A percentile compares a stretch with the other conserved stretches of the same genome.
These are phyloP conservation scores for Anniella stebbinsi DNA, from an alignment of 2,797 vertebrate species.

Conservation along the genomic window DNA sequence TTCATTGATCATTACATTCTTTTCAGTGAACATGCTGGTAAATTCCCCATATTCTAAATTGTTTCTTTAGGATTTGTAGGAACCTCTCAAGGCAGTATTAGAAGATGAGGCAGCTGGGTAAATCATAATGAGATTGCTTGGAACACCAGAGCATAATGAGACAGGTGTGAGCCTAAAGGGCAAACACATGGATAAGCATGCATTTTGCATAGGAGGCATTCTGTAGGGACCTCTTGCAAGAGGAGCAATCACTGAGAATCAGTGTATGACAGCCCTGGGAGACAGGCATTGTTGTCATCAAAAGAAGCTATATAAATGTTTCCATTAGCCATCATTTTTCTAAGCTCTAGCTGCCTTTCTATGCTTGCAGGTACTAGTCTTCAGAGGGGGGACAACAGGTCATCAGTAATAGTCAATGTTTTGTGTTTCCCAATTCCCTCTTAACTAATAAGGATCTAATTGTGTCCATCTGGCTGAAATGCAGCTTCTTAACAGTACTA, in stretches of 20 bases:
- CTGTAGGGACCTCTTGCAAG: neutral
- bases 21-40: neutral
- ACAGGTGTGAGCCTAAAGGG: conserved; percentile 41
- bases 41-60: neutral
- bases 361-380: neutral
- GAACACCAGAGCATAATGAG: conserved; percentile 7
- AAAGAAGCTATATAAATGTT: conserved; percentile 28
- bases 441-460: neutral
- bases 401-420: neutral
- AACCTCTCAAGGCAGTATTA: neutral
- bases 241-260: conserved; percentile 14
- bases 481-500: neutral
- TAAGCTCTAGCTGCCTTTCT: neutral
- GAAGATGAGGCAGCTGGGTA: neutral
- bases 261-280: conserved; percentile 34
- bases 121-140: neutral
- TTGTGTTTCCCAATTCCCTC: conserved; percentile 17
- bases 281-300: neutral
- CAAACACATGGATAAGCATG: conserved; percentile 43
- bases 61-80: conserved; percentile 9
- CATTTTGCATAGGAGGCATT: neutral
- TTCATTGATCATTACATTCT: neutral
- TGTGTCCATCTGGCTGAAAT: conserved; percentile 30
- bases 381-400: neutral
- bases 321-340: conserved; percentile 1